phyloP scores from a whole-genome alignment of 2,113 vertebrate genomes.

The Neotoma lepida region DNA sequence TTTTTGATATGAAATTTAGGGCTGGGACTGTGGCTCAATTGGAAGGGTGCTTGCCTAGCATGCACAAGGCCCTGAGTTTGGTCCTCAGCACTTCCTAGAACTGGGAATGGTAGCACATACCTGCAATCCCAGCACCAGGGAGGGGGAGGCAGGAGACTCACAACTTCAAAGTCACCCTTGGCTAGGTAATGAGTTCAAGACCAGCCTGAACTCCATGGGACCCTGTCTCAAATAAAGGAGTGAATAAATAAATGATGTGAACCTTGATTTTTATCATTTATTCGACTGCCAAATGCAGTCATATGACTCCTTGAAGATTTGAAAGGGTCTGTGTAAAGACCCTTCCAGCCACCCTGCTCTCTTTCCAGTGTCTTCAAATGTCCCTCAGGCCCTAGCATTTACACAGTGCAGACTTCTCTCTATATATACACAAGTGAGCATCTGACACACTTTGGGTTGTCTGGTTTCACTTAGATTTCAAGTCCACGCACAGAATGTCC shows the following conservation, averaged over 20 bases:
- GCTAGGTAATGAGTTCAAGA: not conserved
- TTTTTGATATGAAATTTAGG: not conserved
- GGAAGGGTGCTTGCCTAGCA: not conserved
- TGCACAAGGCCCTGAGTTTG: not conserved
- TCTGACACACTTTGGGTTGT: rapidly evolving
- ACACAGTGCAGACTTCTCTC: not conserved
- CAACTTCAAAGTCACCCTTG: not conserved
- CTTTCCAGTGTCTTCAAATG: rapidly evolving
- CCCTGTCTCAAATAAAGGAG: not conserved
- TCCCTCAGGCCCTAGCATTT: not conserved
- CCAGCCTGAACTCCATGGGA: not conserved
- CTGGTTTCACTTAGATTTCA: not conserved
- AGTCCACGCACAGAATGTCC: not conserved
- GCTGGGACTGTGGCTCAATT: not conserved
- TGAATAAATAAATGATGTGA: not conserved
- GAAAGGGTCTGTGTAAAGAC: not conserved
- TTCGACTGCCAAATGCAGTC: not conserved
- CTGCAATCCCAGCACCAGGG: not conserved
- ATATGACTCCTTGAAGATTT: not conserved
- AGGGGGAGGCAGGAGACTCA: not conserved
- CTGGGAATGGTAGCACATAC: too few species aligned
- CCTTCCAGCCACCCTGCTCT: not conserved
- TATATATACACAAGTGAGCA: not conserved
- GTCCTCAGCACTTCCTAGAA: not conserved
- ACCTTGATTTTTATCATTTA: not conserved